phyloP scores from a whole-genome alignment of 2,888 invertebrate genomes.

The Drosophila merina region DNA sequence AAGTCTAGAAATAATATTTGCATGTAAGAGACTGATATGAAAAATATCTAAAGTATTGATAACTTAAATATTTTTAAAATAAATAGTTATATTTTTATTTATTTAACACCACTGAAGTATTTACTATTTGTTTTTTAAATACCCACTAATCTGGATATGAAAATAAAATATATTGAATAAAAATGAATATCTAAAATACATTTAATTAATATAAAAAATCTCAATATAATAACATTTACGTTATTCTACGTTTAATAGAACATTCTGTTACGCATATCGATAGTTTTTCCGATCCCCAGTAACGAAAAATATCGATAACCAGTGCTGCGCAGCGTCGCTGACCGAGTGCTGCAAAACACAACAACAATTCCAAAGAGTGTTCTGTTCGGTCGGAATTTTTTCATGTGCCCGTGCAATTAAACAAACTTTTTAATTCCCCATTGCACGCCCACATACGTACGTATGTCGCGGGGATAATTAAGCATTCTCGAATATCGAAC shows the following conservation, averaged over 20 bases:
- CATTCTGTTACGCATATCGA: not conserved
- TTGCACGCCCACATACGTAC: slow-evolving; percentile 15
- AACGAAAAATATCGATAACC: slow-evolving; percentile 35
- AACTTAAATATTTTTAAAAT: too few species aligned
- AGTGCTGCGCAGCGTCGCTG: slow-evolving; percentile 5
- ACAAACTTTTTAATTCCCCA: slow-evolving; percentile 23
- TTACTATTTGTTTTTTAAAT: too few species aligned
- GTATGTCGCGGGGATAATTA: slow-evolving; percentile 4
- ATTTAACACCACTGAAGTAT: too few species aligned
- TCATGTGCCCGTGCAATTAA: slow-evolving; percentile 55
- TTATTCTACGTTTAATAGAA: too few species aligned
- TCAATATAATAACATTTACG: too few species aligned
- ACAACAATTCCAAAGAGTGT: slow-evolving; percentile 44
- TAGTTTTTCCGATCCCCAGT: not conserved
- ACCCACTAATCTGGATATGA: too few species aligned
- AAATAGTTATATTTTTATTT: too few species aligned
- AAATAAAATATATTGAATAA: too few species aligned
- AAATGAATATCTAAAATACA: too few species aligned
- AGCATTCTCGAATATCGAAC: slow-evolving; percentile 3
- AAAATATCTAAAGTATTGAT: too few species aligned
- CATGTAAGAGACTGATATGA: too few species aligned
- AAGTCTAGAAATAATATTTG: not conserved
- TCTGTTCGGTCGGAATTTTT: slow-evolving; percentile 58
- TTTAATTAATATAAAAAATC: too few species aligned
- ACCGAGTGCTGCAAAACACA: slow-evolving; percentile 23